Evolutionary conservation across 1,140 invertebrate species (phyloP).

Genomic region (Euwallacea similis): DNA sequence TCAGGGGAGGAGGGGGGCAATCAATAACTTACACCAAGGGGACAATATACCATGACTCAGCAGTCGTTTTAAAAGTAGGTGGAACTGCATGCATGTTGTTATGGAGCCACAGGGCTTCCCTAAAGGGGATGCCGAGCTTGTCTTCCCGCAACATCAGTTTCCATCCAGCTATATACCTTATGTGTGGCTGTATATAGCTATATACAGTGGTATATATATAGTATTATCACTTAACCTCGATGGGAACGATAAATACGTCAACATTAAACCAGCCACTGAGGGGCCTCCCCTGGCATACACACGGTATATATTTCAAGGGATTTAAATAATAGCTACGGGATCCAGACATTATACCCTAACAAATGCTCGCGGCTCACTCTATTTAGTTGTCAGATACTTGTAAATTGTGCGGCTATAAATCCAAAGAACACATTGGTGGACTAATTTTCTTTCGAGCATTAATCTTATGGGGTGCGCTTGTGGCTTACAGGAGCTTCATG

Average conservation of each 20-base stretch:
- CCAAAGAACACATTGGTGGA: background rate
- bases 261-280: background rate
- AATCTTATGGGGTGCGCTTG: background rate
- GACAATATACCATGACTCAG: too few species aligned
- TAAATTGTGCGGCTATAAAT: conserved; percentile 3
- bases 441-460: conserved; percentile 3
- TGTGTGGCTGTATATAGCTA: background rate
- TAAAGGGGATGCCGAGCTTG: background rate
- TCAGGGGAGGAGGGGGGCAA: too few species aligned
- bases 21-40: too few species aligned
- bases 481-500: too few species aligned
- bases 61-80: too few species aligned
- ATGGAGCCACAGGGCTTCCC: too few species aligned
- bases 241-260: conserved; percentile 1
- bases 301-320: conserved; percentile 1
- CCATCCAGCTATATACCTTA: background rate
- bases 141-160: background rate
- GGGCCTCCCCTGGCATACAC: background rate
- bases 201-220: background rate
- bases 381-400: conserved; percentile 7
- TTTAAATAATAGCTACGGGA: conserved; percentile 7
- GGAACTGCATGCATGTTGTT: too few species aligned
- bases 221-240: conserved; percentile 4
- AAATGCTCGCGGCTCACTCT: background rate
- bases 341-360: conserved; percentile 2